Evolutionary conservation across 1,140 invertebrate species (phyloP).

Genomic region (Aphelinus atriplicis): DNA sequence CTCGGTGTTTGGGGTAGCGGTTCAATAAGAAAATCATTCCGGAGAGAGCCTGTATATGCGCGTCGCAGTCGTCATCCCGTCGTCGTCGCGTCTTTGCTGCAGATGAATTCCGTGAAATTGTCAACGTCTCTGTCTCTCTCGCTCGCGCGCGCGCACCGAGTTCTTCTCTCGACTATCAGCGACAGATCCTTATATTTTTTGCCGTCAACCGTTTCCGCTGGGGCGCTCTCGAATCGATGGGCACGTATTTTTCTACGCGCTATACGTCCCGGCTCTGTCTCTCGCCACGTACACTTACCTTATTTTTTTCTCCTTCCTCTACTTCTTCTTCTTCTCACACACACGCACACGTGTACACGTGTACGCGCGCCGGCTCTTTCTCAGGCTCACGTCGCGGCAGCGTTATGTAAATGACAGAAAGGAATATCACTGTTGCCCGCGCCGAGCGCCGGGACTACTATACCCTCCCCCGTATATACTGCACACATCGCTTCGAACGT

Average conservation of each 20-base stretch:
- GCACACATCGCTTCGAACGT: too few relatives aligned
- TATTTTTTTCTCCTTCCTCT: neutral
- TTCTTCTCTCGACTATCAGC: slow-evolving; percentile 3
- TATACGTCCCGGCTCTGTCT: too few relatives aligned
- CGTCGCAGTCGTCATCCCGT: too few relatives aligned
- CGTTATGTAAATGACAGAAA: slow-evolving; percentile 30
- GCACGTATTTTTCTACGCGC: slow-evolving; percentile 2
- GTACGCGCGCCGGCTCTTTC: neutral
- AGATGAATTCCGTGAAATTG: slow-evolving; percentile 1
- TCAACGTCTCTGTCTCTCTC: neutral
- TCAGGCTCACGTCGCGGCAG: neutral
- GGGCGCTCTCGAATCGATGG: neutral
- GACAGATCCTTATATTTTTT: slow-evolving; percentile 19
- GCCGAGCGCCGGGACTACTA: too few relatives aligned
- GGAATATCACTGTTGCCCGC: slow-evolving; percentile 25
- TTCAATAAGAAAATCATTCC: slow-evolving; percentile 11
- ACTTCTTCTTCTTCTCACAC: neutral
- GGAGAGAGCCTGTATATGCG: too few relatives aligned
- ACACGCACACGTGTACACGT: slow-evolving; percentile 1
- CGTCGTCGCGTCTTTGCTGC: too few relatives aligned
- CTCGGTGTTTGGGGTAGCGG: neutral
- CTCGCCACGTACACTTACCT: too few relatives aligned
- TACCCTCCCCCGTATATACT: too few relatives aligned
- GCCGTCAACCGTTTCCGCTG: slow-evolving; percentile 18
- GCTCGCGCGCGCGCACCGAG: neutral